Evolutionary conservation across 2,888 invertebrate genomes (phyloP).

Genomic region (Lasioglossum morio): DNA sequence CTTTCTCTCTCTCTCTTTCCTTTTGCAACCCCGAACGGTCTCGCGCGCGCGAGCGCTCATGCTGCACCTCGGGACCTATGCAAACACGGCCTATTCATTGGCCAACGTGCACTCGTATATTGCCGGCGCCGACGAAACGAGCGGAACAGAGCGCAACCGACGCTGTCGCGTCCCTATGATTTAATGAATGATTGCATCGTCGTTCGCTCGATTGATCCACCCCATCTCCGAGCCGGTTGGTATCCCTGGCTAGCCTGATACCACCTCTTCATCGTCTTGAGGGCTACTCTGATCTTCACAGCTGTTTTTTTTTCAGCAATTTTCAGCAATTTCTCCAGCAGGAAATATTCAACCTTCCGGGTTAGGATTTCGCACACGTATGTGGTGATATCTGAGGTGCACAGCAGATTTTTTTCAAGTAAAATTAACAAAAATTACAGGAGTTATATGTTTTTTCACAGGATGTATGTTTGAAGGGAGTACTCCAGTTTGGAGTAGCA

Average conservation of each 20-base stretch:
- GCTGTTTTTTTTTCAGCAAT: neutral
- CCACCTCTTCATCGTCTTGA: neutral
- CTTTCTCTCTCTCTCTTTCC: constrained; percentile 15
- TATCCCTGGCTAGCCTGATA: neutral
- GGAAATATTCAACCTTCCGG: neutral
- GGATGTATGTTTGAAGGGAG: too few relatives aligned
- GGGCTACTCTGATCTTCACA: neutral
- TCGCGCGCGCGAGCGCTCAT: constrained; percentile 24
- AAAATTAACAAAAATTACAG: neutral
- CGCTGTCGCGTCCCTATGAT: constrained; percentile 52
- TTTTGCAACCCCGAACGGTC: constrained; percentile 59
- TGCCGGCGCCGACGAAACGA: constrained; percentile 49
- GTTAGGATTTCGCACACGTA: neutral
- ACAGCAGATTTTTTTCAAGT: neutral
- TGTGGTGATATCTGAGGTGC: neutral
- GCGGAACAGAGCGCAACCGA: constrained; percentile 51
- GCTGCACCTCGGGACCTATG: constrained; percentile 71
- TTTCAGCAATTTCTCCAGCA: neutral
- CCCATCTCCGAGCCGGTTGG: constrained; percentile 6
- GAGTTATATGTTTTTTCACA: neutral
- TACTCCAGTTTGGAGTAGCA: too few relatives aligned
- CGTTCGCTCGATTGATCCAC: constrained; percentile 34
- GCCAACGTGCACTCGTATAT: constrained; percentile 72
- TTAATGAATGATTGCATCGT: constrained; percentile 47
- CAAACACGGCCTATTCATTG: constrained; percentile 79